Conservation (phyloP, 2,888 invertebrate genomes). For the Julus scandinavius region DNA sequence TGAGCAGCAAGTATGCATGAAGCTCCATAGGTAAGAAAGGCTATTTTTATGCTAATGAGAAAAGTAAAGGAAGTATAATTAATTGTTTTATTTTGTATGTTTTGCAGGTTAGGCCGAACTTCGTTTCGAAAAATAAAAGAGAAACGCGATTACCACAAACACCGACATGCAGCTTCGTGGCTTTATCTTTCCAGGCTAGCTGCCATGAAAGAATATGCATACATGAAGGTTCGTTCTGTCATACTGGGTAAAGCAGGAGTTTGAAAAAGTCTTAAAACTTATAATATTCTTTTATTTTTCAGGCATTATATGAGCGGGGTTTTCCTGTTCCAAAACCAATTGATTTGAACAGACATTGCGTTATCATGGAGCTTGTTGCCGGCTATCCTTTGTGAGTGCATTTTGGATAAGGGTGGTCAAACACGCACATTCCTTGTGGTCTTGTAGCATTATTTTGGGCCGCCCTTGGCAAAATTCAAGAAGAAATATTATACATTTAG, state of each 20-base stretch:
- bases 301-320: conserved; percentile 84
- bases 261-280: background rate
- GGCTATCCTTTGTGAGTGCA: conserved; percentile 80
- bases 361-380: conserved; percentile 92
- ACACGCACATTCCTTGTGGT: too few relatives aligned
- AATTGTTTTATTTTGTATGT: background rate
- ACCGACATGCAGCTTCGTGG: conserved; percentile 91
- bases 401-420: background rate
- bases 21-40: conserved; percentile 77
- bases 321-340: conserved; percentile 96
- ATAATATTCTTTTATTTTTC: conserved; percentile 51
- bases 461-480: too few relatives aligned
- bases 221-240: conserved; percentile 77
- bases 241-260: too few relatives aligned
- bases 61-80: background rate
- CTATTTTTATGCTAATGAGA: background rate
- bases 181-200: conserved; percentile 95
- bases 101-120: conserved; percentile 85
- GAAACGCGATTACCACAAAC: conserved; percentile 96
- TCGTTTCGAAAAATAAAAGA: conserved; percentile 96
- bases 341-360: conserved; percentile 92
- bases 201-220: conserved; percentile 96
- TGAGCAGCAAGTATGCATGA: conserved; percentile 84
- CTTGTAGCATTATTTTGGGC: too few relatives aligned
- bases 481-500: too few relatives aligned